Evolutionary conservation across 1,140 invertebrate species (phyloP).

Genomic region (Octopus bimaculoides): DNA sequence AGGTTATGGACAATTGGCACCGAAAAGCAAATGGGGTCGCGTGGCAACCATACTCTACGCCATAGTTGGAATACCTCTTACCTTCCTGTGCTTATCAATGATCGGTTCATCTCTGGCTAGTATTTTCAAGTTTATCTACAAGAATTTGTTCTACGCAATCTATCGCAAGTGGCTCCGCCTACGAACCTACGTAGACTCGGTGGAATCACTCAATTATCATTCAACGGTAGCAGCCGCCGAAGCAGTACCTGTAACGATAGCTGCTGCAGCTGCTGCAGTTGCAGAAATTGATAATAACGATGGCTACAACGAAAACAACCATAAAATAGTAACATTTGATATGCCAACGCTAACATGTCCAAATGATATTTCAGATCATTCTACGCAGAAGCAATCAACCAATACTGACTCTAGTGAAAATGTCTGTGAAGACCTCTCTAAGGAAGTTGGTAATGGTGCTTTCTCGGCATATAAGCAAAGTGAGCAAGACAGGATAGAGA

Average conservation of each 20-base stretch:
- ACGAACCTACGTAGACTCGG: not conserved
- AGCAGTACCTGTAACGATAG: not conserved
- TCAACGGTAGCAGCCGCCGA: not conserved
- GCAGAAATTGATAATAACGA: not conserved
- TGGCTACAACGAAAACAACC: too few relatives aligned
- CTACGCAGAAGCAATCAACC: too few relatives aligned
- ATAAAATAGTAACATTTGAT: too few relatives aligned
- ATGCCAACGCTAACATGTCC: not conserved
- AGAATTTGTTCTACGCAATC: slow-evolving; percentile 16
- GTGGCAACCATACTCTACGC: slow-evolving; percentile 90
- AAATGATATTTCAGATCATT: too few relatives aligned
- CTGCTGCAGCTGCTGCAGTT: not conserved
- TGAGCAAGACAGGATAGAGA: not conserved
- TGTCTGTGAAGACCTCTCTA: not conserved
- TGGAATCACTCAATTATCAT: not conserved
- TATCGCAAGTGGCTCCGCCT: not conserved
- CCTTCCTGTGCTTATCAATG: slow-evolving; percentile 83
- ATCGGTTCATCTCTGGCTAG: slow-evolving; percentile 92
- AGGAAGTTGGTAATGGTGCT: not conserved
- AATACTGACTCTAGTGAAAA: too few relatives aligned
- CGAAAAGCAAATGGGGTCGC: slow-evolving; percentile 83
- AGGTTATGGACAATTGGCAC: slow-evolving; percentile 93
- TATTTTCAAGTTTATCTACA: slow-evolving; percentile 75
- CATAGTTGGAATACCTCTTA: slow-evolving; percentile 92
- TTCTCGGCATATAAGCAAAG: not conserved